Evolutionary conservation across 1,140 invertebrate species (phyloP).

Genomic region (Ceratoteleas bidentatus): DNA sequence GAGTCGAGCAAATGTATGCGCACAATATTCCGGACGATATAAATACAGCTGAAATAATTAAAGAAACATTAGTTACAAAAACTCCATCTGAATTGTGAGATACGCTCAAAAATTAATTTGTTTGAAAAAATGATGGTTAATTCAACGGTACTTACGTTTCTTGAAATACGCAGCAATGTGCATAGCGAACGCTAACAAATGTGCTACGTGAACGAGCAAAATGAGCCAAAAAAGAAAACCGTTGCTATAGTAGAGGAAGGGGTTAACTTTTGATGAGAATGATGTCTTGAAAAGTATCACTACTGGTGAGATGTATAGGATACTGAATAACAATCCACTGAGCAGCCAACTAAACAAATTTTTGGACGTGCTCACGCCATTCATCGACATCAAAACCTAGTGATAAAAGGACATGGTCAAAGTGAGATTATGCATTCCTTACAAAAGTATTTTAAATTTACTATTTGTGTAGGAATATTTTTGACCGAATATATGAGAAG

Average conservation of each 20-base stretch:
- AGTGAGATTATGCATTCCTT: no score
- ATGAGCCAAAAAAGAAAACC: conserved; percentile 77
- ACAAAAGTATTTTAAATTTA: no score
- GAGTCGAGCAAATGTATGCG: conserved; percentile 63
- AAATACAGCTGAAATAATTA: conserved; percentile 63
- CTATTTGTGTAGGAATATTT: no score
- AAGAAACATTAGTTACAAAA: not conserved
- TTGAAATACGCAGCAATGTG: conserved; percentile 75
- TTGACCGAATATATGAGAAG: no score
- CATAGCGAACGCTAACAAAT: conserved; percentile 76
- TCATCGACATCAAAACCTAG: conserved; percentile 78
- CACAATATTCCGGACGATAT: conserved; percentile 63
- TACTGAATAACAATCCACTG: conserved; percentile 73
- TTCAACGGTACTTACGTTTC: conserved; percentile 58
- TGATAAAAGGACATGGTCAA: no score
- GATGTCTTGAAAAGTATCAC: conserved; percentile 74
- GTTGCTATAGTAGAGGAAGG: conserved; percentile 76
- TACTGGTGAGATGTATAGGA: conserved; percentile 71
- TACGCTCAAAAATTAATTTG: no score
- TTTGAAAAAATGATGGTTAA: not conserved
- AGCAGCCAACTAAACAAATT: conserved; percentile 78
- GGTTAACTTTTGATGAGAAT: conserved; percentile 70
- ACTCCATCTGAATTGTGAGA: no score
- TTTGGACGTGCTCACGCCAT: conserved; percentile 74
- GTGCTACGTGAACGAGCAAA: conserved; percentile 71